Percentiles rank a stretch among this genome's conserved stretches.
phyloP scores from a whole-genome alignment of 2,888 invertebrate species.

The Rhimphoctona megacephalus region DNA sequence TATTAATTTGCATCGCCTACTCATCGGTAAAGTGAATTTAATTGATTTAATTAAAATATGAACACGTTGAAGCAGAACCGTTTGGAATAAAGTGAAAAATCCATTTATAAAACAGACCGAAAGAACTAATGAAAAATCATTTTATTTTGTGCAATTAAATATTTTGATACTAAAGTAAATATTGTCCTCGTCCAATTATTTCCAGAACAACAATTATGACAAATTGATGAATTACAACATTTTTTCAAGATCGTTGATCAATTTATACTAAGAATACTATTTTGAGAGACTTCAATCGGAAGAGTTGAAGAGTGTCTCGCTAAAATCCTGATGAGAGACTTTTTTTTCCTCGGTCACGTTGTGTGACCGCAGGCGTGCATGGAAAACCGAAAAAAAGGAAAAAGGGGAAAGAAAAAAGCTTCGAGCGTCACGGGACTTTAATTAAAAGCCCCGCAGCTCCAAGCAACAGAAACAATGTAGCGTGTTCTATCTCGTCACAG shows the following conservation, averaged over 20 bases:
- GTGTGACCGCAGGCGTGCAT: slow-evolving; percentile 1
- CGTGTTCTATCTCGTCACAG: slow-evolving; percentile 75
- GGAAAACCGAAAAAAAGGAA: neutral
- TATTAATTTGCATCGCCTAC: slow-evolving; percentile 7
- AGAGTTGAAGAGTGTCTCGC: slow-evolving; percentile 3
- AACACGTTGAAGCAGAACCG: neutral
- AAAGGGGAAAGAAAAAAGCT: slow-evolving; percentile 38
- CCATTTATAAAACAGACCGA: too few species aligned
- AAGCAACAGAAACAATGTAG: slow-evolving; percentile 74
- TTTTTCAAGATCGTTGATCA: neutral
- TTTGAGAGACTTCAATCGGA: neutral
- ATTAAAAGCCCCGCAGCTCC: slow-evolving; percentile 76
- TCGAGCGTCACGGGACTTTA: slow-evolving; percentile 71
- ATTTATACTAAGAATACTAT: neutral
- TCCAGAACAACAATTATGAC: neutral
- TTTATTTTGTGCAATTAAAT: too few species aligned
- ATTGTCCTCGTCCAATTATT: neutral
- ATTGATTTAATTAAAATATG: neutral
- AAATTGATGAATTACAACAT: neutral
- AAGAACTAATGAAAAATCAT: too few species aligned
- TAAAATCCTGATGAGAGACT: neutral
- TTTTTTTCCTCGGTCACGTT: slow-evolving; percentile 26
- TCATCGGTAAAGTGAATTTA: neutral
- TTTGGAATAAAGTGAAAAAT: neutral
- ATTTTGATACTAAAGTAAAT: neutral